These are phyloP conservation scores for Sphaerodactylus townsendi DNA, from an alignment of 2,113 vertebrate species.

Conservation along the genomic window DNA sequence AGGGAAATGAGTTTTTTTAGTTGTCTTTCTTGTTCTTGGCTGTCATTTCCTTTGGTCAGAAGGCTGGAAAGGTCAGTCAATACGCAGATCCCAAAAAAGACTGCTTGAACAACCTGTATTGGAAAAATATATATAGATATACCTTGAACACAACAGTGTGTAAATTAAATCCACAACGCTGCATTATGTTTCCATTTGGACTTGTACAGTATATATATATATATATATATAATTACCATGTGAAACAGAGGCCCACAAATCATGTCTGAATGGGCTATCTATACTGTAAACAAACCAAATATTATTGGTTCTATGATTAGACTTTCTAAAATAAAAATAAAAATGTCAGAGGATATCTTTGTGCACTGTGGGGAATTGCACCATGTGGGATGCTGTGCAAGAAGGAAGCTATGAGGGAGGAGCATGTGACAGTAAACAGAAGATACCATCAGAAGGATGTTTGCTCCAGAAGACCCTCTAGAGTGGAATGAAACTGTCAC, in stretches of 20 bases:
- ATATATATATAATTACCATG: too few species aligned
- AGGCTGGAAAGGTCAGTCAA: constrained; percentile 95
- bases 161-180: constrained; percentile 7
- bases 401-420: not conserved
- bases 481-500: not conserved
- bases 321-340: constrained; percentile 33
- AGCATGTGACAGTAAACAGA: not conserved
- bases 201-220: too few species aligned
- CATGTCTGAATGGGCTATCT: not conserved
- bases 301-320: not conserved
- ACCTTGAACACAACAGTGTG: constrained; percentile 6
- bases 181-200: constrained; percentile 30
- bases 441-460: not conserved
- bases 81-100: constrained; percentile 95
- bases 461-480: not conserved
- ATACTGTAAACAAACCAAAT: not conserved
- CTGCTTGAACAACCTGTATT: constrained; percentile 90
- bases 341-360: constrained; percentile 2
- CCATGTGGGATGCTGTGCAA: not conserved
- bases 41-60: constrained; percentile 89
- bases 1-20: constrained; percentile 92
- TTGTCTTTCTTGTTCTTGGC: constrained; percentile 92
- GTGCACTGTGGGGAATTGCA: not conserved
- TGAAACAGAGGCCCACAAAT: constrained; percentile 14
- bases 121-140: constrained; percentile 19